These are phyloP conservation scores for Embidobia sp. DNA, from an alignment of 2,888 invertebrate genomes.

Conservation along the genomic window DNA sequence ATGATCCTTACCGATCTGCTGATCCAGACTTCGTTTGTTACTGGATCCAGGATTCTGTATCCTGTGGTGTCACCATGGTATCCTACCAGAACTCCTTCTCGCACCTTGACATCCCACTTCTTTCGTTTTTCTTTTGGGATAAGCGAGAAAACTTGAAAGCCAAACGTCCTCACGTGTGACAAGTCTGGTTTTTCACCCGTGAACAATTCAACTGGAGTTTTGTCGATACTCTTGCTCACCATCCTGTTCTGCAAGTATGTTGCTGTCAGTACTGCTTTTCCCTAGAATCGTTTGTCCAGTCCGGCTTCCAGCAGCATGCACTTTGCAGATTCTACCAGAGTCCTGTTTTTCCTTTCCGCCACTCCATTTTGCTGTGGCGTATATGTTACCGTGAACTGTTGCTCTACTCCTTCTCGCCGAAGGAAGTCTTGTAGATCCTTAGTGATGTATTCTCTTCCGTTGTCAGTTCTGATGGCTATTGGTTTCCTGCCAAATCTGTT, in stretches of 20 bases:
- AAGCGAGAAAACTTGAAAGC: slow-evolving; percentile 21
- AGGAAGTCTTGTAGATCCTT: slow-evolving; percentile 37
- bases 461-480: slow-evolving; percentile 18
- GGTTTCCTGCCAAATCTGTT: slow-evolving; percentile 40
- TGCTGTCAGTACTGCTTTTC: slow-evolving; percentile 46
- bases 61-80: slow-evolving; percentile 33
- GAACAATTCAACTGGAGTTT: slow-evolving; percentile 37
- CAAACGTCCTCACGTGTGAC: slow-evolving; percentile 27
- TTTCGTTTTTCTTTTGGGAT: slow-evolving; percentile 37
- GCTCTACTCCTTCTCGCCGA: slow-evolving; percentile 24
- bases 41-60: slow-evolving; percentile 37
- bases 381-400: slow-evolving; percentile 38
- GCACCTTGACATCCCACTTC: slow-evolving; percentile 45
- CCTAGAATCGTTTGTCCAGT: slow-evolving; percentile 41
- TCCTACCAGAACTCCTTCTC: slow-evolving; percentile 32
- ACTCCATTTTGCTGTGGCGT: slow-evolving; percentile 56
- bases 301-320: slow-evolving; percentile 45
- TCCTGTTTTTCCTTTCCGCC: slow-evolving; percentile 44
- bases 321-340: slow-evolving; percentile 34
- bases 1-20: slow-evolving; percentile 51
- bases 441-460: slow-evolving; percentile 29
- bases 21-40: slow-evolving; percentile 30
- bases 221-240: slow-evolving; percentile 3
- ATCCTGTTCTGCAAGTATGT: slow-evolving; percentile 38
- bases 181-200: slow-evolving; percentile 43